Base-by-base conservation (phyloP, 2,797 vertebrate species). In the Enteromius argenteus region DNA sequence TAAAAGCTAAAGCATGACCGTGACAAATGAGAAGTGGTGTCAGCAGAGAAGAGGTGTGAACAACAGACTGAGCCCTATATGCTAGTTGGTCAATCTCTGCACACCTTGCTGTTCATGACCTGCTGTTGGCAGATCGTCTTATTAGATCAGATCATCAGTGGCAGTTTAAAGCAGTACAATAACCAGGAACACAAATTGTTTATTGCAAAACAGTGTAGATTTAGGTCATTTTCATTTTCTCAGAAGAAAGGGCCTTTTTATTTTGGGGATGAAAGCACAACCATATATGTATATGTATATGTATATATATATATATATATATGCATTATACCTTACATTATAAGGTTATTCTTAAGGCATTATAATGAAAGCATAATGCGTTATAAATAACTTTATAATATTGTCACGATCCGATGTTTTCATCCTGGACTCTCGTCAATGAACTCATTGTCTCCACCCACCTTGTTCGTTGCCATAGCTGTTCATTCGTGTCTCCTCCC, bases 11-110 rank as follows among this genome's bases (percentile, higher is more conserved):
- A 69, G 64, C 66, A 84, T 32, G 19, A 39, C 62, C 30, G 27
- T 77, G 44, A 80, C 78, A 84, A 80, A 87, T 80, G 68, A 85
- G 74, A 87, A 77, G 69, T 49, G 46, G 27, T 76, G 62, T 87
- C 69, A 83, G 51, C 76, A 72, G 35, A 23, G n/a, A 37, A 80
- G 53, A 75, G 10, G 17, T 72, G 42, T 51, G 49, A 68, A 67
- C n/a, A 32, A 56, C 49, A 83, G 75, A 81, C 30, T 49, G 23
- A 72, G 79, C 51, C 79, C 67, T 71, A 58, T 58, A 71, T 39
- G 15, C 35, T 68, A 21, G 49, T 19, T 49, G 46, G 30, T 86
- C 81, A 51, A 78, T 73, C 78, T 62, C 77, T n/a, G 23, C 15
- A 37, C 60, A 79, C n/a, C 74, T 82, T 35, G 7, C 51, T 62